Base-by-base conservation (phyloP, 2,113 vertebrate species). In the Dicaeum eximium region DNA sequence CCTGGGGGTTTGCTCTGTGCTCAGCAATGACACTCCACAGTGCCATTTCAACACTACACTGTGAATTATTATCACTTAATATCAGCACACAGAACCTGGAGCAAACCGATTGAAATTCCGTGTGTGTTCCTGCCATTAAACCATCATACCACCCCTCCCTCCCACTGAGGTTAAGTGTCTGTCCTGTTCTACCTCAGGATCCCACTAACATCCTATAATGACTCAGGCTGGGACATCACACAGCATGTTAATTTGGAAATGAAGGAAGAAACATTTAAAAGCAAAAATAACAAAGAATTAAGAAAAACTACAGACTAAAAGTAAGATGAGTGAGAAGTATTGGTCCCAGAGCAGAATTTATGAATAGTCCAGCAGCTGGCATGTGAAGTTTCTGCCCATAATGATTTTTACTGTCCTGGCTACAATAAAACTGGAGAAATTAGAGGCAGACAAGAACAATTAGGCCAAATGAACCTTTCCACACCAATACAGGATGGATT, bases 321-420 rank as follows among this genome's bases (percentile, higher is more conserved):
- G 30, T 21, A 91, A 94, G 44, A 53, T 5, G 20, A 93, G 50
- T 19, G 11, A 75, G 9, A 89, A 69, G 11, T 13, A 93, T 44
- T 78, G 60, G 66, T 95, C 92, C 92, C 96, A 82, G 24, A 88
- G 71, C 13, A 91, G 91, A 84, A 83, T 51, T 91, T 72, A 62
- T 13, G 64, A 89, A 53, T 10, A 80, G 72, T 31, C 45, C 58
- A 86, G 72, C 95, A 97, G 90, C 93, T 97, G 96, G 83, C 70
- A 80, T 20, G 30, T 9, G 44, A 91, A 56, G 42, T 56, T 95
- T 62, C 72, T 80, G 72, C 42, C 45, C 67, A 64, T 73, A 81
- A 89, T 15, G 24, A 88, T 73, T 95, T 96, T 94, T 87, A 75
- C 94, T 70, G 37, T 58, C 60, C 64, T 40, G 69, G 28, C 38